phyloP scores from a whole-genome alignment of 2,888 invertebrate genomes.

The Odontocolon sp. region DNA sequence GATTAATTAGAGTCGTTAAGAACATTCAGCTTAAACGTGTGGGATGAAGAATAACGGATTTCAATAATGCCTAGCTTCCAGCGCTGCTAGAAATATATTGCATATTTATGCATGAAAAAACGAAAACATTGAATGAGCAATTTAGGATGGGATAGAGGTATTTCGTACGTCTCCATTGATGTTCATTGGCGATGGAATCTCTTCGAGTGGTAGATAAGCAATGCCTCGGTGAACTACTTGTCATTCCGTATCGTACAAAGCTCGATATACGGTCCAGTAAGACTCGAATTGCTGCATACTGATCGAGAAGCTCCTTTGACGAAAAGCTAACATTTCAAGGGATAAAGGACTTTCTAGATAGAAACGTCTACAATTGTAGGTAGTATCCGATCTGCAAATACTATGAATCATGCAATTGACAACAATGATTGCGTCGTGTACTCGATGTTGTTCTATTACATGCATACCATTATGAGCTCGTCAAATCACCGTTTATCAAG shows the following conservation, averaged over 20 bases:
- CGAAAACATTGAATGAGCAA: background rate
- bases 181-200: background rate
- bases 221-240: constrained; percentile 12
- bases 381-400: too few species aligned
- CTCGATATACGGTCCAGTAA: constrained; percentile 28
- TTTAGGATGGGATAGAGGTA: background rate
- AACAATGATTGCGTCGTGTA: constrained; percentile 19
- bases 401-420: constrained; percentile 17
- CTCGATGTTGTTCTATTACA: constrained; percentile 8
- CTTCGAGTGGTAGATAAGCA: too few species aligned
- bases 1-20: constrained; percentile 44
- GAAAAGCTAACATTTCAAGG: constrained; percentile 73
- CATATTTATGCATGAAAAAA: constrained; percentile 6
- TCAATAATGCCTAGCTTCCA: background rate
- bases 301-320: constrained; percentile 71
- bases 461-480: background rate
- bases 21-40: constrained; percentile 6
- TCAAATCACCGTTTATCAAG: constrained; percentile 13
- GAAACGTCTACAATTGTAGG: too few species aligned
- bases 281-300: constrained; percentile 66
- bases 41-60: constrained; percentile 29
- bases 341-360: constrained; percentile 56
- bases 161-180: constrained; percentile 4
- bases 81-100: background rate
- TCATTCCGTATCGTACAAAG: background rate